These are phyloP conservation scores for Indicator maculatus DNA, from an alignment of 2,113 vertebrate species.

Conservation along the genomic window DNA sequence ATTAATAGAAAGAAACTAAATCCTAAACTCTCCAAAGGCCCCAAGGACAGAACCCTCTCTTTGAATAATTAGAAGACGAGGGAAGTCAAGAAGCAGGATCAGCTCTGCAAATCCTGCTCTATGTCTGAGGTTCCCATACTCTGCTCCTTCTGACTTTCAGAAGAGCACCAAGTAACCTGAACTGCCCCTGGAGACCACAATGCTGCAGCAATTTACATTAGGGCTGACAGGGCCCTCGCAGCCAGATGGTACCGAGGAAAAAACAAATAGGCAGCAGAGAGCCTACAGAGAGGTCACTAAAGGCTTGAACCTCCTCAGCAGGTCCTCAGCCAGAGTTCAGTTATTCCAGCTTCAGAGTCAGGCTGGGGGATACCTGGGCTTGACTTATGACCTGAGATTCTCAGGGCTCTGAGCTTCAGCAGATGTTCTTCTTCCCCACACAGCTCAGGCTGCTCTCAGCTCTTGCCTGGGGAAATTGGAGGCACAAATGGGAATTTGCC, in stretches of 20 bases:
- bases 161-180: background rate
- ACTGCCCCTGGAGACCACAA: background rate
- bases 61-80: background rate
- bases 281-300: background rate
- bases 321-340: background rate
- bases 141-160: background rate
- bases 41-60: accelerated
- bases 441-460: background rate
- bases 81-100: background rate
- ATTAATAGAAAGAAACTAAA: background rate
- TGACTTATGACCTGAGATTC: background rate
- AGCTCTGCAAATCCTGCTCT: background rate
- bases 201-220: background rate
- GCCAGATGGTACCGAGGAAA: background rate
- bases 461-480: background rate
- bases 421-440: accelerated
- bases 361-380: accelerated
- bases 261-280: background rate
- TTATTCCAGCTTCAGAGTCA: background rate
- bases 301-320: background rate
- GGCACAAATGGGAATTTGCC: accelerated
- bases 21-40: background rate
- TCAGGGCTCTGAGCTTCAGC: accelerated
- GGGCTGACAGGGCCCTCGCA: background rate
- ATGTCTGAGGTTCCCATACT: background rate